Conservation (phyloP, 1,140 invertebrate species). For the Danaus plexippus region DNA sequence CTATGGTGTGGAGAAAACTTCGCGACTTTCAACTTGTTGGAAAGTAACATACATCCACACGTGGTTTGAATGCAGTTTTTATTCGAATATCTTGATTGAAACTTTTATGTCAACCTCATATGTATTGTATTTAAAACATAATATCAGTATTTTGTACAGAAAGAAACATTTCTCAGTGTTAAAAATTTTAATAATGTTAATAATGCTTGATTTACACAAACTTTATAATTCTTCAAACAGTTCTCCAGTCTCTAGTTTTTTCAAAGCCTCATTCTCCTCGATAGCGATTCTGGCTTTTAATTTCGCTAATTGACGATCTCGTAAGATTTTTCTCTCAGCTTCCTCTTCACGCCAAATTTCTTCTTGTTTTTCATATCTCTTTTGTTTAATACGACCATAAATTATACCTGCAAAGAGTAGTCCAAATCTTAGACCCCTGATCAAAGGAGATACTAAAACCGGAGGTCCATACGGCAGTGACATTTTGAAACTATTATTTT, state of each 20-base stretch:
- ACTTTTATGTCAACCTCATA: too few relatives aligned
- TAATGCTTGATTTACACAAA: slow-evolving; percentile 1
- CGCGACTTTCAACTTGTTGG: slow-evolving; percentile 19
- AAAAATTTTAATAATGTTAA: too few relatives aligned
- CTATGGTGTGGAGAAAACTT: slow-evolving; percentile 18
- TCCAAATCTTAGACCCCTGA: slow-evolving; percentile 45
- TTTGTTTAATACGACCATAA: slow-evolving; percentile 45
- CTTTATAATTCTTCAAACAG: slow-evolving; percentile 20
- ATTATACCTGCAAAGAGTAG: slow-evolving; percentile 53
- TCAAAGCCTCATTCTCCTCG: slow-evolving; percentile 42
- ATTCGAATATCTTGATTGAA: too few relatives aligned
- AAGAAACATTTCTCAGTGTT: too few relatives aligned
- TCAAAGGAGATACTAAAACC: slow-evolving; percentile 50
- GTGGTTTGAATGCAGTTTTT: too few relatives aligned
- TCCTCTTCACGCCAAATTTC: slow-evolving; percentile 36
- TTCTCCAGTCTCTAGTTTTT: slow-evolving; percentile 43
- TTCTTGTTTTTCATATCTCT: slow-evolving; percentile 36
- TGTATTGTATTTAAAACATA: too few relatives aligned
- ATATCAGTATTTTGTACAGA: too few relatives aligned
- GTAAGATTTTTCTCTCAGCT: slow-evolving; percentile 42
- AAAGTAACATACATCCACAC: slow-evolving; percentile 20
- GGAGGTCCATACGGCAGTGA: slow-evolving; percentile 49
- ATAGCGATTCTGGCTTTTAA: slow-evolving; percentile 43
- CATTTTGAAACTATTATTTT: slow-evolving; percentile 20
- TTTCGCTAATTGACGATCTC: slow-evolving; percentile 41